These are phyloP conservation scores for Galerucella calmariensis DNA, from an alignment of 2,888 invertebrate genomes.

Conservation along the genomic window DNA sequence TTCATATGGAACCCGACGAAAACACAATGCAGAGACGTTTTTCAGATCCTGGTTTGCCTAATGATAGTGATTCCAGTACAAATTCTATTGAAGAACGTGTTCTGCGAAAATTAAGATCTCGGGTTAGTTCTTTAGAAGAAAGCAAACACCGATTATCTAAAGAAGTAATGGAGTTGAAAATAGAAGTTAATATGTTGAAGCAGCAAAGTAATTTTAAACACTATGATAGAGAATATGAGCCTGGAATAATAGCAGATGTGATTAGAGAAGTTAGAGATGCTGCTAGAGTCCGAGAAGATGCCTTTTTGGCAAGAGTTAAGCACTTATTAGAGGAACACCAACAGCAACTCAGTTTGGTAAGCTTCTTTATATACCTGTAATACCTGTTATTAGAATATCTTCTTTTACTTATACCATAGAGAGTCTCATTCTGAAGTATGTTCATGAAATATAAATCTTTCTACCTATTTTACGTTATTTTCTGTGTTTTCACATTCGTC, in stretches of 20 bases:
- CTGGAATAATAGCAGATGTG: conserved; percentile 79
- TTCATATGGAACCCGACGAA: conserved; percentile 70
- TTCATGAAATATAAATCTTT: conserved; percentile 5
- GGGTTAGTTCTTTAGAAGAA: conserved; percentile 77
- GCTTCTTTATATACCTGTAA: conserved; percentile 35
- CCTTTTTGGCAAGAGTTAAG: conserved; percentile 72
- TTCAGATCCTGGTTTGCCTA: conserved; percentile 75
- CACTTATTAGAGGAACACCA: conserved; percentile 71
- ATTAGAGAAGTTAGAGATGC: conserved; percentile 80
- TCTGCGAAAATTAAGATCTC: conserved; percentile 75
- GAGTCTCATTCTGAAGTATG: background rate
- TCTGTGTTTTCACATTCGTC: too few species aligned
- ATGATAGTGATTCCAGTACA: conserved; percentile 64
- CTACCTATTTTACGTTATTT: background rate
- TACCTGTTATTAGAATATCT: too few species aligned
- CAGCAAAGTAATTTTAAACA: conserved; percentile 58
- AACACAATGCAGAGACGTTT: conserved; percentile 69
- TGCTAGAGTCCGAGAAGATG: conserved; percentile 77
- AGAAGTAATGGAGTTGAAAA: conserved; percentile 80
- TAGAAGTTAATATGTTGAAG: conserved; percentile 66
- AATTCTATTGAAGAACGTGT: conserved; percentile 71
- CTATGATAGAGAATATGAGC: conserved; percentile 69
- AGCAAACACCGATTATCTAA: conserved; percentile 80
- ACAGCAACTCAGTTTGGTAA: conserved; percentile 65
- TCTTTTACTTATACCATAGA: too few species aligned